Conservation (phyloP, 2,797 vertebrate species). For the Brachyrhaphis roseni region DNA sequence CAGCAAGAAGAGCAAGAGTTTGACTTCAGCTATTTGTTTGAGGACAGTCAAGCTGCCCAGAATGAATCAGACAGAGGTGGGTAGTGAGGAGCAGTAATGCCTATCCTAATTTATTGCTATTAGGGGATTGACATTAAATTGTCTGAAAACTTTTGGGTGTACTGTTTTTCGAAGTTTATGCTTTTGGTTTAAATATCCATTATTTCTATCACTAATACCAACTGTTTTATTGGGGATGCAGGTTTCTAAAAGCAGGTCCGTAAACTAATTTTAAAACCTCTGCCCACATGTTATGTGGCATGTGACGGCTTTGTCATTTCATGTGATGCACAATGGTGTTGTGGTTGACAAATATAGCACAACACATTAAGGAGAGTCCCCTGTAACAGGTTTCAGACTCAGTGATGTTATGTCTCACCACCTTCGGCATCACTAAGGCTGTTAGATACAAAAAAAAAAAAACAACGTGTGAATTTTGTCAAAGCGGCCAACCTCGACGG, state of each 20-base stretch:
- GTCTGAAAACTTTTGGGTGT: not conserved
- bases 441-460: slow-evolving; percentile 23
- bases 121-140: not conserved
- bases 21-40: slow-evolving; percentile 89
- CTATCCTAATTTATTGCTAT: not conserved
- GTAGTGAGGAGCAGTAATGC: slow-evolving; percentile 7
- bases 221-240: not conserved
- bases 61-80: slow-evolving; percentile 68
- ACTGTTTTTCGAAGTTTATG: not conserved
- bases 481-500: slow-evolving; percentile 16
- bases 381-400: slow-evolving; percentile 44
- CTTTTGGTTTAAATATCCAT: not conserved
- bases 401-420: slow-evolving; percentile 34
- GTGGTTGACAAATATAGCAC: slow-evolving; percentile 72
- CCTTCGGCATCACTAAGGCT: slow-evolving; percentile 34
- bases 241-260: slow-evolving; percentile 65
- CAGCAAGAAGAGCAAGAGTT: slow-evolving; percentile 86
- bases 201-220: not conserved
- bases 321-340: slow-evolving; percentile 67
- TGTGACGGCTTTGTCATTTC: slow-evolving; percentile 73
- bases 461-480: slow-evolving; percentile 23
- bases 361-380: slow-evolving; percentile 63
- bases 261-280: slow-evolving; percentile 73
- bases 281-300: slow-evolving; percentile 66
- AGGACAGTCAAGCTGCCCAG: slow-evolving; percentile 83